Base-by-base conservation (phyloP, 2,888 invertebrate genomes). In the Melieria crassipennis region DNA sequence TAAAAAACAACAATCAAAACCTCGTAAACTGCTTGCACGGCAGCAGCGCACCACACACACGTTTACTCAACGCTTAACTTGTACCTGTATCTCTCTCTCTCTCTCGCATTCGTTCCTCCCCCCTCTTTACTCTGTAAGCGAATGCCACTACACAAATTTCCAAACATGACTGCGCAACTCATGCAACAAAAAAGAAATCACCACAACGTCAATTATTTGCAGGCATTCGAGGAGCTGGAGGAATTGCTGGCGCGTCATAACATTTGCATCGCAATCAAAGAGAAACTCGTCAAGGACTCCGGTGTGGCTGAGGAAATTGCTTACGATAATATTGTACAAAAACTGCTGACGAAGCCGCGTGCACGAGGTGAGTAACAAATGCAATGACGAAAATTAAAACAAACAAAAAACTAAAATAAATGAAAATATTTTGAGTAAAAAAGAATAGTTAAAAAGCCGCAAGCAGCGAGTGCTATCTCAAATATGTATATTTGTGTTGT, bases 191-290 rank as follows among this genome's bases (percentile, higher is more conserved):
- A 30, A 30, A 30, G 30, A 30, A 30, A 30, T 30, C 30, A 30
- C 30, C 16, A 4, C 13, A 52, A 52, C 9, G 52, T 52, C 52
- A 52, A 52, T 52, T 52, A 52, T 30, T 66, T 4, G 4, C 89
- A 98, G 97, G 97, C 97, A 9, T 97, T 95, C 82, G 96, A 97
- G 85, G 97, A 97, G 83, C 87, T 98, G 75, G 97, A 97, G 85
- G 94, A 94, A 70, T 88, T 95, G 56, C 88, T 98, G 69, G 92
- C 93, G 1, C 91, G 92, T 78, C 90, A 93, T 85, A 92, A 93
- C 76, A 94, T 98, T 86, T 98, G 98, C 88, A 96, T 98, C 78
- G 98, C 98, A 1, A 92, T 95, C 68, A 97, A 97, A 82, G 97
- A 97, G 85, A 96, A 95, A 84, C 89, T 98, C 71, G 94, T 96